A percentile compares a stretch with the other conserved stretches of the same genome.
Conservation (phyloP, 2,113 vertebrate species). For the Solea senegalensis region DNA sequence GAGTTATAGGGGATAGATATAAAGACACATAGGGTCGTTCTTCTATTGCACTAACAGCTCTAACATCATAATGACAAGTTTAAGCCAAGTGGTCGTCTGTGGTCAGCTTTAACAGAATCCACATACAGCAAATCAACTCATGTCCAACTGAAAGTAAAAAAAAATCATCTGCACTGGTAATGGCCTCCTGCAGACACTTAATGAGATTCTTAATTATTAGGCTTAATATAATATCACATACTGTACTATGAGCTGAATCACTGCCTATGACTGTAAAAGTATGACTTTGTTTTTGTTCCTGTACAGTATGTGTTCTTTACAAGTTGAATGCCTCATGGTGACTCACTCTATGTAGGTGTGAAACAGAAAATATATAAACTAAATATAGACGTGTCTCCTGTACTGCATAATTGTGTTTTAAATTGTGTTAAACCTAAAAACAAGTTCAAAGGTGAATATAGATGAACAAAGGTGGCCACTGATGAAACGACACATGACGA, state of each 20-base stretch:
- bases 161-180: constrained; percentile 10
- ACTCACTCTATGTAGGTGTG: constrained; percentile 20
- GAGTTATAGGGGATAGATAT: no score
- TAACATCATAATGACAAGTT: no score
- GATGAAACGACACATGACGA: not conserved
- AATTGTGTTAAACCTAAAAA: no score
- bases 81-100: no score
- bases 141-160: not conserved
- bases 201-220: constrained; percentile 4
- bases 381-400: no score
- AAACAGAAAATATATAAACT: not conserved
- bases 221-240: not conserved
- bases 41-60: no score
- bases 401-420: no score
- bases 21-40: no score
- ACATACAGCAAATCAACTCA: not conserved
- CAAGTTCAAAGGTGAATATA: no score
- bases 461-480: not conserved
- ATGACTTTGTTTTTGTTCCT: not conserved
- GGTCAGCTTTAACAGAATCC: no score
- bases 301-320: not conserved
- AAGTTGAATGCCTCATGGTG: constrained; percentile 7
- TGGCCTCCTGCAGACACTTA: constrained; percentile 14
- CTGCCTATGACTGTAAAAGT: not conserved
- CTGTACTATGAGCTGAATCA: not conserved